Evolutionary conservation across 1,140 invertebrate genomes (phyloP).

Genomic region (Magallana gigas): DNA sequence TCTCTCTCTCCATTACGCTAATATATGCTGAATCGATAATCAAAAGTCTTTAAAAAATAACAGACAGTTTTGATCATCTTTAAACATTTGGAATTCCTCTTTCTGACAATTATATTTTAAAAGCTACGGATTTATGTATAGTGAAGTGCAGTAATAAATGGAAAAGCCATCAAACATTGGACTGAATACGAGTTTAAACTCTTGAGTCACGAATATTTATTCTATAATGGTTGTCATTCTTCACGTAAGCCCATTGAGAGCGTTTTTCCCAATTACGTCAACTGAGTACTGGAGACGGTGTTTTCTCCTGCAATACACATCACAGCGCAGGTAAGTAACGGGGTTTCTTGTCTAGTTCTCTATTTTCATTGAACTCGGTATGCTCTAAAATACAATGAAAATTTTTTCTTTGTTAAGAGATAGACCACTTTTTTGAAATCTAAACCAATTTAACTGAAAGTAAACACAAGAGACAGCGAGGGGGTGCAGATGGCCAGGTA

Average conservation of each 20-base stretch:
- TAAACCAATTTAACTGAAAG: not conserved
- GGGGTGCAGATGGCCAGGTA: not conserved
- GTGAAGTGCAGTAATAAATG: not conserved
- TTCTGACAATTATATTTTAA: not conserved
- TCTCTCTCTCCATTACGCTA: too few relatives aligned
- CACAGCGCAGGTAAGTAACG: not conserved
- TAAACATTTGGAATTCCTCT: not conserved
- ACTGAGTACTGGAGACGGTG: not conserved
- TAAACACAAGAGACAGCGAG: not conserved
- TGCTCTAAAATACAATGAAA: not conserved
- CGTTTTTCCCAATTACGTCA: not conserved
- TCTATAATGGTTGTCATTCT: not conserved
- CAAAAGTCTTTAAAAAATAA: not conserved
- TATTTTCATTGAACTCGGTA: not conserved
- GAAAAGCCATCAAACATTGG: not conserved
- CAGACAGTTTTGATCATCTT: not conserved
- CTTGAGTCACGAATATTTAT: constrained; percentile 11
- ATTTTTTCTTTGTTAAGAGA: not conserved
- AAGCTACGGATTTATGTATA: not conserved
- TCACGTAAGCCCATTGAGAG: too few relatives aligned
- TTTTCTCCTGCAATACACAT: not conserved
- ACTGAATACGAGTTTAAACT: not conserved
- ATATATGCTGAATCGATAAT: too few relatives aligned
- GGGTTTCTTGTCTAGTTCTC: not conserved
- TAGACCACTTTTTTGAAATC: not conserved